phyloP scores from a whole-genome alignment of 2,113 vertebrate species.

The Megalops atlanticus region DNA sequence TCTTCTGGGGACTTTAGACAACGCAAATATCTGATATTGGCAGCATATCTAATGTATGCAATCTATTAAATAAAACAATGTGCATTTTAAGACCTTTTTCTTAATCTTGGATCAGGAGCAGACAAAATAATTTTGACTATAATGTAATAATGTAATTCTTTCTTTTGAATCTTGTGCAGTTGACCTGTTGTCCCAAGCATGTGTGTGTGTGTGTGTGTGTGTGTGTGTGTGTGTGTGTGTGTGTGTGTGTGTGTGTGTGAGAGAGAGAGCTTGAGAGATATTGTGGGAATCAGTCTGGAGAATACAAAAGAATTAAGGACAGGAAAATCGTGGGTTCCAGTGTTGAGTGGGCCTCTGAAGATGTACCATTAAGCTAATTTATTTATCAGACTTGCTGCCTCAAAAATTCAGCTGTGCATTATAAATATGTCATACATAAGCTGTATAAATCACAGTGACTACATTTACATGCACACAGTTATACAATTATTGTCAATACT shows the following conservation, averaged over 20 bases:
- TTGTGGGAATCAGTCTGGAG: constrained; percentile 4
- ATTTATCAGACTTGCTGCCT: neutral
- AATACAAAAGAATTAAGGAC: neutral
- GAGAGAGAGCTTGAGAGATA: neutral
- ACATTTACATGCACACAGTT: too few relatives aligned
- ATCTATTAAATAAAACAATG: constrained; percentile 1
- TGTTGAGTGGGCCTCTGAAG: neutral
- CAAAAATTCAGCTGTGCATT: neutral
- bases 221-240: neutral
- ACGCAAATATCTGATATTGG: neutral
- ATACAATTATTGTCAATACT: too few relatives aligned
- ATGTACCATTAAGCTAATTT: neutral
- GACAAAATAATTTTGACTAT: too few relatives aligned
- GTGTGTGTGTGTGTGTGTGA: constrained; percentile 1
- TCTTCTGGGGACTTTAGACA: neutral
- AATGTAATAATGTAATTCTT: neutral
- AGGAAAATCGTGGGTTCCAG: neutral
- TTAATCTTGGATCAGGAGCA: neutral
- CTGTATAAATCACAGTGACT: too few relatives aligned
- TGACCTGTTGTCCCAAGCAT: neutral
- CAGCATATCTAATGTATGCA: neutral
- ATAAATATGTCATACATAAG: neutral
- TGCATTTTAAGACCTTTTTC: neutral
- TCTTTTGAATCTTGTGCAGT: neutral
- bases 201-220: constrained; percentile 15